Evolutionary conservation across 2,797 vertebrate species (phyloP).

Genomic region (Cichlasoma orientale): DNA sequence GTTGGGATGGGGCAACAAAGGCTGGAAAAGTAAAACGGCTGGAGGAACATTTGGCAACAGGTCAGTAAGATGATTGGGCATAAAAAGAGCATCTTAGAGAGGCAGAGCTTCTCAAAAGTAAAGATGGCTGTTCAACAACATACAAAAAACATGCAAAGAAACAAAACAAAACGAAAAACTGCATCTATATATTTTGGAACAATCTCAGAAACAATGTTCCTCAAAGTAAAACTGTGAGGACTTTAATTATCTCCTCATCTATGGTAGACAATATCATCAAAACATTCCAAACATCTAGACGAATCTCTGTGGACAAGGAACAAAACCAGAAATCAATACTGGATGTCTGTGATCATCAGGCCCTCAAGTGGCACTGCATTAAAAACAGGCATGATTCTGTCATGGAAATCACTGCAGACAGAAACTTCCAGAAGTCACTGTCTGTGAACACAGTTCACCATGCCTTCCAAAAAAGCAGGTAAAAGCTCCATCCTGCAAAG

Average conservation of each 20-base stretch:
- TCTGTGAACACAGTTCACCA: neutral
- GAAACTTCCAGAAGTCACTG: neutral
- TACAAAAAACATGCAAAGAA: too few species aligned
- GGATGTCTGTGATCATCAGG: fast-evolving
- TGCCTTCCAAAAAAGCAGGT: neutral
- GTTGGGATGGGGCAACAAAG: neutral
- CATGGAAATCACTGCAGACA: neutral
- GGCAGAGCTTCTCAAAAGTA: neutral
- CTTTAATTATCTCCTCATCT: neutral
- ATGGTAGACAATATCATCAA: too few species aligned
- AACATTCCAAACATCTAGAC: neutral
- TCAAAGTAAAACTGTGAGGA: neutral
- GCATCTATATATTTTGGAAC: neutral
- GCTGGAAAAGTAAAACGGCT: neutral
- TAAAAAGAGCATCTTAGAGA: neutral
- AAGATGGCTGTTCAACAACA: neutral
- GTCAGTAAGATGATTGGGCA: neutral
- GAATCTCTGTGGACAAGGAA: neutral
- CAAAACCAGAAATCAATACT: neutral
- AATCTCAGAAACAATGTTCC: neutral
- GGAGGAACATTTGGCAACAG: neutral
- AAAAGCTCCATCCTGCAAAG: neutral
- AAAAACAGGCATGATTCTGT: neutral
- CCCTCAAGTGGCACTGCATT: neutral
- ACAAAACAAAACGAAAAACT: neutral